Base-by-base conservation (phyloP, 2,888 invertebrate species). In the Spodoptera littoralis region DNA sequence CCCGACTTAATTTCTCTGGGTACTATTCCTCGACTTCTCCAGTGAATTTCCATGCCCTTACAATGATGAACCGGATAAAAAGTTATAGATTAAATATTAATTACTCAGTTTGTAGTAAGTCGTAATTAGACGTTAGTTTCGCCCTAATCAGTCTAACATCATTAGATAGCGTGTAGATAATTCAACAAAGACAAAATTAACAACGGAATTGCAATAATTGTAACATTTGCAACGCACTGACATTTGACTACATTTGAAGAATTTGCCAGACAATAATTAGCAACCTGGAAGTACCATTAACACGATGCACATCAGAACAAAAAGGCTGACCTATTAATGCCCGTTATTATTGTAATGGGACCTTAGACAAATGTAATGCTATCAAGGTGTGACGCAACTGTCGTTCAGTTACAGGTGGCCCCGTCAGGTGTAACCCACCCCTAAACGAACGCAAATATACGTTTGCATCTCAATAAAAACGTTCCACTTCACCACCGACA, bases 311-410 rank as follows among this genome's bases (percentile, higher is more conserved):
- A 70, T 74, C 67, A 70, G 60, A 57, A 68, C 72, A 73, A 74
- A 79, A 68, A 67, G 59, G 18, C 56, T 84, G 84, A 84, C 85
- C 84, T 85, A 84, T 82, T 76, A 76, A 63, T 73, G 79, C 72
- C 85, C 86, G 86, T 85, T 86, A 84, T 82, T 86, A 84, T 85
- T 83, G 73, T 82, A 86, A 86, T 84, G 76, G 82, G 76, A 73
- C 75, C 81, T 73, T 81, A 84, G 80, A 80, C 80, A 67, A 81
- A 76, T 70, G 79, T 64, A 73, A 66, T 71, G 44, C 60, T 69
- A 60, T 81, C 85, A 90, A 92, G 89, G 91, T 90, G 90, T 90
- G 86, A 89, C 85, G 84, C 91, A 91, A 91, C 90, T 90, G 89
- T 84, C 87, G 77, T 68, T 68, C 71, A 63, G 62, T 55, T 89